Conservation (phyloP, 2,113 vertebrate species). For the Cygnus buccinator region DNA sequence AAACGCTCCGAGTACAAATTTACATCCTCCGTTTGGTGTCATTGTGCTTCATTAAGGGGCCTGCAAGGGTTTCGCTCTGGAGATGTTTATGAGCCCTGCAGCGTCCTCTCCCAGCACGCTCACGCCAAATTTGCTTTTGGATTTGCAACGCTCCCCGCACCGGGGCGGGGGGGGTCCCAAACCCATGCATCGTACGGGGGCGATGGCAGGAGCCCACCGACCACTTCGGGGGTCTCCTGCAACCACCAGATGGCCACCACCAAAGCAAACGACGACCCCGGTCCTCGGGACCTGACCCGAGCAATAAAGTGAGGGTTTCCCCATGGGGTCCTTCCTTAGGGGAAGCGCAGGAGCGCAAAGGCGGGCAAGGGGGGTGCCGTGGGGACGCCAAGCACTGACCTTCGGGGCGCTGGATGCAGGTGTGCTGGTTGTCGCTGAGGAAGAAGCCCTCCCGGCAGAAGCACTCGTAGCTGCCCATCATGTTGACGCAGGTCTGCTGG, state of each 20-base stretch:
- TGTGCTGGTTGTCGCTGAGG: conserved; percentile 98
- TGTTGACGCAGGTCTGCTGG: conserved; percentile 97
- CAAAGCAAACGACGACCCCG: background rate
- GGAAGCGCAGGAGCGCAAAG: too few species aligned
- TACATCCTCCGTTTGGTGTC: background rate
- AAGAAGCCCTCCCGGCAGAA: conserved; percentile 97
- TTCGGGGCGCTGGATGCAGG: conserved; percentile 97
- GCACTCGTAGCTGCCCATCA: conserved; percentile 99
- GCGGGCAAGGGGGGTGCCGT: accelerated
- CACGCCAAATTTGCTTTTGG: background rate
- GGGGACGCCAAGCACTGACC: conserved; percentile 65
- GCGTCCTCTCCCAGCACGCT: accelerated
- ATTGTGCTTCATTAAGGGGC: background rate
- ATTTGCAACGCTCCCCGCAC: background rate
- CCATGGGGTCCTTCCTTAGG: background rate
- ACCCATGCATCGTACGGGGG: accelerated
- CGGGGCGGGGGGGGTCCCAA: background rate
- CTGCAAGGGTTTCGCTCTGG: background rate
- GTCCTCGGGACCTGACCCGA: background rate
- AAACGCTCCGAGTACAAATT: background rate
- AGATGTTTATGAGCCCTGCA: background rate
- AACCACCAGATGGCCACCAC: too few species aligned
- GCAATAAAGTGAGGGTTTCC: background rate
- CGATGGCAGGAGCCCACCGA: background rate
- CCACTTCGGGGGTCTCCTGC: background rate